A percentile compares a stretch with the other conserved stretches of the same genome.
Evolutionary conservation across 2,888 invertebrate species (phyloP).

Genomic region (Corbicula japonica): DNA sequence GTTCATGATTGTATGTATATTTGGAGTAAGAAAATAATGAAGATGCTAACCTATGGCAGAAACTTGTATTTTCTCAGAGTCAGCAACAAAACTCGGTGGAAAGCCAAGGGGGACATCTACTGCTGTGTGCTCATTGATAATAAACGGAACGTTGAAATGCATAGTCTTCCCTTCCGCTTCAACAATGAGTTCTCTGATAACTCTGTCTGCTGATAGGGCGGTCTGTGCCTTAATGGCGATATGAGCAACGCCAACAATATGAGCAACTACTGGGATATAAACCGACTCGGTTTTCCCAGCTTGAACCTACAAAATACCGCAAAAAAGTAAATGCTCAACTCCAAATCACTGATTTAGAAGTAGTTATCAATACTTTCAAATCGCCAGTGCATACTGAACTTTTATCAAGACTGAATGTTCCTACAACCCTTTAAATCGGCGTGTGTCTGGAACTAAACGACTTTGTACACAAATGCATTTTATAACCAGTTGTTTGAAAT

Average conservation of each 20-base stretch:
- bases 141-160: conserved; percentile 73
- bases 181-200: conserved; percentile 56
- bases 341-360: too few relatives aligned
- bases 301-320: too few relatives aligned
- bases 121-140: conserved; percentile 53
- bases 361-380: too few relatives aligned
- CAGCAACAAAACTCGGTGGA: conserved; percentile 89
- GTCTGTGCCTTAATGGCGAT: conserved; percentile 62
- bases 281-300: conserved; percentile 57
- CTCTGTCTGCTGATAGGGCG: conserved; percentile 51
- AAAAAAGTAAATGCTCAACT: too few relatives aligned
- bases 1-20: too few relatives aligned
- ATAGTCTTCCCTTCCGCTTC: conserved; percentile 78
- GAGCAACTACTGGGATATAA: conserved; percentile 58
- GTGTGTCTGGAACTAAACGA: too few relatives aligned
- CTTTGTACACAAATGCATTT: too few relatives aligned
- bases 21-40: background rate
- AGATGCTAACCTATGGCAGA: conserved; percentile 86
- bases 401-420: too few relatives aligned
- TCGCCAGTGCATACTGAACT: too few relatives aligned
- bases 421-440: too few relatives aligned
- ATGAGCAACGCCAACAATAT: conserved; percentile 51
- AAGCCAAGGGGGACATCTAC: conserved; percentile 91
- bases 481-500: too few relatives aligned
- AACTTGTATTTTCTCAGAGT: conserved; percentile 89